Evolutionary conservation across 2,113 vertebrate species (phyloP).

Genomic region (Typhlomys cinereus): DNA sequence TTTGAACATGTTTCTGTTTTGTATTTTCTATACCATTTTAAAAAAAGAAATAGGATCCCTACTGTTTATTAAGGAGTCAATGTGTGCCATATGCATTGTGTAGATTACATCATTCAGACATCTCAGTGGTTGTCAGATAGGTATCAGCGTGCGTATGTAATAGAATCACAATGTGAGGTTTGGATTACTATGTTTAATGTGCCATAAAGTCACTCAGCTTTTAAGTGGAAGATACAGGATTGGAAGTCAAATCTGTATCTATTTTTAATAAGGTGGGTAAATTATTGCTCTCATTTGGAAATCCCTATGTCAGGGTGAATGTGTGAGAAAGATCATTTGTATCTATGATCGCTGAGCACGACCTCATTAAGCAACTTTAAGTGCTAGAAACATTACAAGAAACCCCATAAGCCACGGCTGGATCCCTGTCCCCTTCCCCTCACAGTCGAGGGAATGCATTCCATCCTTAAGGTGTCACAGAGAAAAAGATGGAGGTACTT

Average conservation of each 20-base stretch:
- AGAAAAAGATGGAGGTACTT: neutral
- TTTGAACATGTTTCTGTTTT: neutral
- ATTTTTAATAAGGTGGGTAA: constrained; percentile 30
- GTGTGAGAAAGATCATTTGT: neutral
- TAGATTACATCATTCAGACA: neutral
- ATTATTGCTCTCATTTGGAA: constrained; percentile 40
- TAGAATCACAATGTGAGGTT: neutral
- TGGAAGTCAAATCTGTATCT: neutral
- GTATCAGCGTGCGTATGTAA: neutral
- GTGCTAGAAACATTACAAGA: neutral
- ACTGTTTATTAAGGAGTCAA: neutral
- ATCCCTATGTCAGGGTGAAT: constrained; percentile 23
- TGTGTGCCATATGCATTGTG: neutral
- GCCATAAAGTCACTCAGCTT: neutral
- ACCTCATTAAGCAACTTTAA: neutral
- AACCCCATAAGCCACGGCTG: neutral
- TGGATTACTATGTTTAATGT: constrained; percentile 19
- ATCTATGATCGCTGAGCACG: neutral
- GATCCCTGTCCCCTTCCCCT: neutral
- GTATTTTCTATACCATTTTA: neutral
- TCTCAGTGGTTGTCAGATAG: neutral
- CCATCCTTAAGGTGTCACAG: neutral
- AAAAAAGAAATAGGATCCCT: neutral
- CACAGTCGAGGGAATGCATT: neutral
- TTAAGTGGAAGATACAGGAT: neutral